Evolutionary conservation across 1,140 invertebrate genomes (phyloP).

Genomic region (Drosophila orosa): DNA sequence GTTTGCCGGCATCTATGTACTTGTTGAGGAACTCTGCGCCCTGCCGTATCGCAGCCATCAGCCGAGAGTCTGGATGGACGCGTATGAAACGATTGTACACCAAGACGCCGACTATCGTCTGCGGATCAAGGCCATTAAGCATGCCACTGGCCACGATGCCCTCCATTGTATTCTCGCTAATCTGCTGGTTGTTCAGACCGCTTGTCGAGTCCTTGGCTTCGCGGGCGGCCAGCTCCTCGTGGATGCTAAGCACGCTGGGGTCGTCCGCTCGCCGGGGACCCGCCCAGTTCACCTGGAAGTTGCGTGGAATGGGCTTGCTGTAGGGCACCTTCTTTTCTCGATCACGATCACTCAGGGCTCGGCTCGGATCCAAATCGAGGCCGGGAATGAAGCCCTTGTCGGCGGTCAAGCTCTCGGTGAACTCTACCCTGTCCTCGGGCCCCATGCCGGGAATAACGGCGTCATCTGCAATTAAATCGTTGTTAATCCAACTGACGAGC

Average conservation of each 20-base stretch:
- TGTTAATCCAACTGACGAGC: no score
- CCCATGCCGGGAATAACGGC: constrained; percentile 94
- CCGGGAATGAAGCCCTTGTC: constrained; percentile 91
- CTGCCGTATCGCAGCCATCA: constrained; percentile 90
- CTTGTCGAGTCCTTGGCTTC: constrained; percentile 86
- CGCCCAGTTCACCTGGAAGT: constrained; percentile 98
- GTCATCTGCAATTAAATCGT: constrained; percentile 86
- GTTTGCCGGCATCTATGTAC: constrained; percentile 90
- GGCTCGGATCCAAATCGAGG: constrained; percentile 91
- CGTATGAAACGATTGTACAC: constrained; percentile 91
- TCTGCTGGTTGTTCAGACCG: constrained; percentile 87
- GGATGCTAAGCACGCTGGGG: constrained; percentile 75
- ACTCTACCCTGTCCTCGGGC: constrained; percentile 94
- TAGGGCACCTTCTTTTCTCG: constrained; percentile 94
- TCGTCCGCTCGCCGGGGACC: constrained; percentile 87
- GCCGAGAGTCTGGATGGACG: constrained; percentile 89
- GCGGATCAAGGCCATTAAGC: constrained; percentile 87
- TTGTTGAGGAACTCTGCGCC: constrained; percentile 91
- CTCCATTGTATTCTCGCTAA: constrained; percentile 90
- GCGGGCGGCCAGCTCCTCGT: constrained; percentile 69
- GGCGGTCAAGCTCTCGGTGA: constrained; percentile 84
- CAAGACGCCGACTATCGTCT: constrained; percentile 88
- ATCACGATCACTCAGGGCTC: constrained; percentile 86
- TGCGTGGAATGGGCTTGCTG: constrained; percentile 97
- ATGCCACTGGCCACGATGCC: constrained; percentile 87